Percentiles rank a stretch among this genome's conserved stretches.
Evolutionary conservation across 2,797 vertebrate species (phyloP).

Genomic region (Halcyon badia): DNA sequence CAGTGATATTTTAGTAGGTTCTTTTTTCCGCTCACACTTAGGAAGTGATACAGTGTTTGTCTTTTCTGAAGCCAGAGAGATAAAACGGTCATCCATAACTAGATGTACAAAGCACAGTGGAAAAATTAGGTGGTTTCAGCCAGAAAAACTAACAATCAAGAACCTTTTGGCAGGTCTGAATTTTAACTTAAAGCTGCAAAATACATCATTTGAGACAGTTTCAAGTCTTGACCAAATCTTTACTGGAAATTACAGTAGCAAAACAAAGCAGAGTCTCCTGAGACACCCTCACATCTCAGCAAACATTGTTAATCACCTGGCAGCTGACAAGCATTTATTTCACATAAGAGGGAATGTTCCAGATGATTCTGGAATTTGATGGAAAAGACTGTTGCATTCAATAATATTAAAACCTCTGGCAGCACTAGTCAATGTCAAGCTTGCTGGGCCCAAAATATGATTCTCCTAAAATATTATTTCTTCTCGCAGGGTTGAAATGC

Average conservation of each 20-base stretch:
- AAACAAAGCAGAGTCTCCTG: slow-evolving; percentile 67
- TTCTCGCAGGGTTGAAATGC: background rate
- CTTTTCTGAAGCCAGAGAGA: slow-evolving; percentile 43
- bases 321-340: slow-evolving; percentile 36
- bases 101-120: slow-evolving; percentile 37
- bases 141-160: slow-evolving; percentile 68
- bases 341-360: slow-evolving; percentile 22
- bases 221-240: slow-evolving; percentile 70
- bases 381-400: slow-evolving; percentile 54
- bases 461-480: slow-evolving; percentile 51
- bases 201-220: slow-evolving; percentile 74
- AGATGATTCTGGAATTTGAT: slow-evolving; percentile 62
- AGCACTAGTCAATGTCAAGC: slow-evolving; percentile 21
- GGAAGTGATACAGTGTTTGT: slow-evolving; percentile 35
- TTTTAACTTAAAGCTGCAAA: slow-evolving; percentile 78
- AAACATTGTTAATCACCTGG: slow-evolving; percentile 72
- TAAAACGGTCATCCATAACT: slow-evolving; percentile 45
- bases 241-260: slow-evolving; percentile 78
- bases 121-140: slow-evolving; percentile 59
- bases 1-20: background rate
- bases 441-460: slow-evolving; percentile 23
- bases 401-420: slow-evolving; percentile 51
- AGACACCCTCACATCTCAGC: slow-evolving; percentile 54
- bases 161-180: slow-evolving; percentile 63
- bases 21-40: background rate